Percentiles rank a stretch among this genome's conserved stretches.
phyloP scores from a whole-genome alignment of 2,797 vertebrate species.

The Myripristis murdjan region DNA sequence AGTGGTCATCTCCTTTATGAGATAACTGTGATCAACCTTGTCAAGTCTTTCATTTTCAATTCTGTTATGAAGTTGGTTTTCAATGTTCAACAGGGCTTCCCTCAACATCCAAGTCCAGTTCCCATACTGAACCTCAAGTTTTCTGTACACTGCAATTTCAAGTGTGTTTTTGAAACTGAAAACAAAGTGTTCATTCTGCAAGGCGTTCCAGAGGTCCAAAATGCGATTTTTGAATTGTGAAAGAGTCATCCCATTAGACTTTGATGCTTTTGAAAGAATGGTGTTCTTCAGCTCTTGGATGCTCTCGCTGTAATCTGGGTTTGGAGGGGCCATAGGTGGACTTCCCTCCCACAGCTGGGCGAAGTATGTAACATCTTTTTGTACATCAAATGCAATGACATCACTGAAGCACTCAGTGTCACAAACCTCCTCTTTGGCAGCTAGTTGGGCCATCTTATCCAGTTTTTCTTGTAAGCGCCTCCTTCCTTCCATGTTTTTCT shows the following conservation, averaged over 20 bases:
- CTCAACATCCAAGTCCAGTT: constrained; percentile 83
- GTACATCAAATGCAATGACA: constrained; percentile 81
- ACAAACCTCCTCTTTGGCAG: constrained; percentile 79
- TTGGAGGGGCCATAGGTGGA: constrained; percentile 86
- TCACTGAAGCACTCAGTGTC: constrained; percentile 76
- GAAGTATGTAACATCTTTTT: constrained; percentile 84
- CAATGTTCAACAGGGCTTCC: constrained; percentile 65
- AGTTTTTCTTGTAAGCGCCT: constrained; percentile 78
- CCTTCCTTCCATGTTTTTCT: constrained; percentile 81
- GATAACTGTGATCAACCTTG: accelerated
- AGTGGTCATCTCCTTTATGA: not conserved
- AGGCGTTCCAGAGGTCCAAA: constrained; percentile 79
- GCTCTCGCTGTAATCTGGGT: constrained; percentile 82
- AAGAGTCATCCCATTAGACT: constrained; percentile 59
- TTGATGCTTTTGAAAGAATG: constrained; percentile 70
- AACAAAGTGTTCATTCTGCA: constrained; percentile 85
- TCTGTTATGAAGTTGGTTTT: constrained; percentile 30
- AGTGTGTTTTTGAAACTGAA: constrained; percentile 86
- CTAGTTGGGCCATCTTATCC: constrained; percentile 80
- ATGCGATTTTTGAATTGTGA: constrained; percentile 76
- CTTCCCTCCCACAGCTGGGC: constrained; percentile 84
- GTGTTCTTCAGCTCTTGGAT: constrained; percentile 79
- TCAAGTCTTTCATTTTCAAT: constrained; percentile 46
- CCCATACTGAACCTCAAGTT: constrained; percentile 73
- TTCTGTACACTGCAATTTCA: constrained; percentile 78